Base-by-base conservation (phyloP, 2,797 vertebrate species). In the Acrocephalus scirpaceus region DNA sequence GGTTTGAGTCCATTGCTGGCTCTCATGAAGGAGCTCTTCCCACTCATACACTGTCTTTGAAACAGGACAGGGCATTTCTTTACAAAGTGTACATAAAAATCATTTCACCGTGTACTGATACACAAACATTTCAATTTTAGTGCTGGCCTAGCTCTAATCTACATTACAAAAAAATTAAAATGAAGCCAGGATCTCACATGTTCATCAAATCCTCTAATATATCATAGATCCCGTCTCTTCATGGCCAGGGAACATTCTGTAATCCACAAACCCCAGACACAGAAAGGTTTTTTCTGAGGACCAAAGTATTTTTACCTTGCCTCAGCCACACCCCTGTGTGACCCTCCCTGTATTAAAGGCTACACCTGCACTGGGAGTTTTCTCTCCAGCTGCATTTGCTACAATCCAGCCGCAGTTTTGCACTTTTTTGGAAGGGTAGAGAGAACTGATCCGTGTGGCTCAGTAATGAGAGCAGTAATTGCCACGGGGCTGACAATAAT, bases 401-500 rank as follows among this genome's bases (percentile, higher is more conserved):
- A 4, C 75, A 89, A 79, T 0, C 3, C 82, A 93, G 53, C 65
- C 32, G 11, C 56, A 73, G 60, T 30, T 79, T 6, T 72, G n/a
- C 58, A 42, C 50, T 54, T 79, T 73, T 81, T 34, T 16, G 56
- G 54, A 73, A 58, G 77, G 56, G 47, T 18, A 58, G 57, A 30
- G 57, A 30, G 53, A 29, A 38, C 61, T 3, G 61, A 50, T 47
- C 54, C 5, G 3, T 13, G 70, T 65, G 83, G 80, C 56, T 91
- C 62, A 22, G 84, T 76, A 89, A 92, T 16, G 87, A 76, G 78
- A 91, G 81, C 94, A 91, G 82, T 30, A 62, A 85, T 64, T 85
- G 92, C 84, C 89, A 91, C 36, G 3, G 77, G 89, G 84, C 71
- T 92, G 89, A 62, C 71, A 73, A 94, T 60, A 56, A 92, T 82